Conservation (phyloP, 2,113 vertebrate genomes). For the Suricata suricatta region DNA sequence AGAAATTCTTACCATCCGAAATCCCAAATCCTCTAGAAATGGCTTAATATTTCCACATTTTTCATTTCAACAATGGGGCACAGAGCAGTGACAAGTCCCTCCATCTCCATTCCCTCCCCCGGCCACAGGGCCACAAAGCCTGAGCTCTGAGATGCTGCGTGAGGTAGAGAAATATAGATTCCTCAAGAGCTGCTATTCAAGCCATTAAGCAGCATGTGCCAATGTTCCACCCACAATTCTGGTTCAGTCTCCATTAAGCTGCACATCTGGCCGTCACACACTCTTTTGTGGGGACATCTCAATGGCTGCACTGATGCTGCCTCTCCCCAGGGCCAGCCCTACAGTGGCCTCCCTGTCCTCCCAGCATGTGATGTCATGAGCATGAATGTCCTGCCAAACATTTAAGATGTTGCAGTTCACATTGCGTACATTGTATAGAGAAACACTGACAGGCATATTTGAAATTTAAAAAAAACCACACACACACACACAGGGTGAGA, state of each 20-base stretch:
- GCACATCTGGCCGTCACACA: slow-evolving; percentile 84
- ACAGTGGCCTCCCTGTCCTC: slow-evolving; percentile 83
- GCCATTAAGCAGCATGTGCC: slow-evolving; percentile 57
- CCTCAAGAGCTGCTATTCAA: slow-evolving; percentile 70
- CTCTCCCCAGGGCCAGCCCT: slow-evolving; percentile 44
- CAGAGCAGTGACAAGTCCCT: slow-evolving; percentile 73
- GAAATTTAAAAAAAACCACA: slow-evolving; percentile 8
- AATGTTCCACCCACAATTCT: slow-evolving; percentile 79
- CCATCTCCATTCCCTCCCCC: slow-evolving; percentile 67
- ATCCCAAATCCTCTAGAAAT: not conserved
- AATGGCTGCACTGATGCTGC: slow-evolving; percentile 83
- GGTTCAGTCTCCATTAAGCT: slow-evolving; percentile 80
- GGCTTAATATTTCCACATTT: not conserved
- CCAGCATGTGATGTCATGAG: slow-evolving; percentile 84
- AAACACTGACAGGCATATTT: slow-evolving; percentile 54
- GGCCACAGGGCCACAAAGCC: slow-evolving; percentile 46
- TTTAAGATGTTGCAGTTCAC: slow-evolving; percentile 73
- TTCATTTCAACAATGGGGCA: slow-evolving; percentile 41
- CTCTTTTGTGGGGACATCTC: slow-evolving; percentile 81
- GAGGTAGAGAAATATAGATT: slow-evolving; percentile 64
- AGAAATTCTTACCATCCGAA: not conserved
- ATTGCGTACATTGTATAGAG: slow-evolving; percentile 75
- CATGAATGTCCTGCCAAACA: slow-evolving; percentile 85
- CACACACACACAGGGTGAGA: not conserved
- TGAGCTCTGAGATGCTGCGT: slow-evolving; percentile 16